Conservation (phyloP, 92 coral and sea anemone species). For the Epizoanthus ramosus region DNA sequence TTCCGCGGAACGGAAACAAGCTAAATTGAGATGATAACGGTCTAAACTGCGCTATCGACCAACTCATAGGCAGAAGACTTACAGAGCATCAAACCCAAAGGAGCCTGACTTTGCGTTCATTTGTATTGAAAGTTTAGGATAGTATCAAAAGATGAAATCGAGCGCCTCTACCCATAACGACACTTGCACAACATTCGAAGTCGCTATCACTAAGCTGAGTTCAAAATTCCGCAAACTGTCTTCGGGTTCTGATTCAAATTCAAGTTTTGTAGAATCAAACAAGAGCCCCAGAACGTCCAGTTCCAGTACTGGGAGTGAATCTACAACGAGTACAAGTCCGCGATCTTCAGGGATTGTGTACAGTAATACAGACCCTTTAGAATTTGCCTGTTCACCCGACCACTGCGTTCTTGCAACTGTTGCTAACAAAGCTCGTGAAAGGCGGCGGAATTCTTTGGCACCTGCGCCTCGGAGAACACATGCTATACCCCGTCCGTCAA, state of each 20-base stretch:
- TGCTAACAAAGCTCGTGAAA: no score
- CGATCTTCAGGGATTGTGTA: slow-evolving; percentile 26
- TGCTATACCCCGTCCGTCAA: no score
- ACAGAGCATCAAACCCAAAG: background rate
- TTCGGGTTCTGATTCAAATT: background rate
- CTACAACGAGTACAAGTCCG: slow-evolving; percentile 23
- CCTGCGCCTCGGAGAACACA: no score
- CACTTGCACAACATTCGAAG: slow-evolving; percentile 21
- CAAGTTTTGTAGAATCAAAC: background rate
- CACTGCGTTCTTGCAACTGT: no score
- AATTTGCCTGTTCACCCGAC: no score
- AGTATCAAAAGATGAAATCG: slow-evolving; percentile 16
- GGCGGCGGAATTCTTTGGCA: no score
- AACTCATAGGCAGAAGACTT: background rate
- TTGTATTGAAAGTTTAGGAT: background rate
- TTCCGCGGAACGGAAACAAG: slow-evolving; percentile 29
- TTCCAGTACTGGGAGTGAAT: slow-evolving; percentile 22
- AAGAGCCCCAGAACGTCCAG: slow-evolving; percentile 11
- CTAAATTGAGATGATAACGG: slow-evolving; percentile 16
- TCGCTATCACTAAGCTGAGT: background rate
- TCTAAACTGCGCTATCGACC: slow-evolving; percentile 5
- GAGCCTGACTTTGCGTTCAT: slow-evolving; percentile 1
- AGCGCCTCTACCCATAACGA: background rate
- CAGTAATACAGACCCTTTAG: no score
- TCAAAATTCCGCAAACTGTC: slow-evolving; percentile 23